phyloP scores from a whole-genome alignment of 2,888 invertebrate genomes.

The Timema cristinae region DNA sequence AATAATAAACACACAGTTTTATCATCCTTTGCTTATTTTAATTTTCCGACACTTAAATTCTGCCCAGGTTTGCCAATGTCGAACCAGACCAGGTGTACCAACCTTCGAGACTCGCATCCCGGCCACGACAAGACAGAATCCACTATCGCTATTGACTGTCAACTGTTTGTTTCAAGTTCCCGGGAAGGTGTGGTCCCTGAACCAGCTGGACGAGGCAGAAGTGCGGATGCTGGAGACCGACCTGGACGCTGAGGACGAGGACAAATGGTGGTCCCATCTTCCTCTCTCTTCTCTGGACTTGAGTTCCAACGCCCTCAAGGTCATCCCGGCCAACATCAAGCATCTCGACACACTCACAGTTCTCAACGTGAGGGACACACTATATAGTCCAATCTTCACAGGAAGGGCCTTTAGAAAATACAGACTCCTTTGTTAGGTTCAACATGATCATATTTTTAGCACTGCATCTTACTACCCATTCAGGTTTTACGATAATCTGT shows the following conservation, averaged over 20 bases:
- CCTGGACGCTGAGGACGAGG: conserved; percentile 42
- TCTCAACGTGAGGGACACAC: conserved; percentile 58
- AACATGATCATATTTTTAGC: no score
- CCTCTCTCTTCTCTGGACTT: conserved; percentile 73
- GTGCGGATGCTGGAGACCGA: conserved; percentile 38
- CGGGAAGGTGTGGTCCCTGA: conserved; percentile 45
- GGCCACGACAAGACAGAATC: no score
- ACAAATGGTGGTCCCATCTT: conserved; percentile 72
- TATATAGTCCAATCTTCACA: not conserved
- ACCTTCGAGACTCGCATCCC: no score
- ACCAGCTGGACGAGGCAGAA: conserved; percentile 45
- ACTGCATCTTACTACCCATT: no score
- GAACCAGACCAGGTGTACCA: no score
- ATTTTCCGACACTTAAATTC: no score
- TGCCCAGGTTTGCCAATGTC: no score
- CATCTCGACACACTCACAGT: conserved; percentile 42
- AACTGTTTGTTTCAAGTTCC: conserved; percentile 38
- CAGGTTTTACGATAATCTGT: no score
- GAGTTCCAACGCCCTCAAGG: conserved; percentile 65
- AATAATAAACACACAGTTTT: no score
- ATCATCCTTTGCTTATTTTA: no score
- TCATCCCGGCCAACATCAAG: conserved; percentile 42
- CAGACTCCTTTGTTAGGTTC: not conserved
- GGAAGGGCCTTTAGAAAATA: not conserved
- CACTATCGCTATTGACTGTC: no score